phyloP scores from a whole-genome alignment of 1,140 invertebrate species.

The Conus ventricosus region DNA sequence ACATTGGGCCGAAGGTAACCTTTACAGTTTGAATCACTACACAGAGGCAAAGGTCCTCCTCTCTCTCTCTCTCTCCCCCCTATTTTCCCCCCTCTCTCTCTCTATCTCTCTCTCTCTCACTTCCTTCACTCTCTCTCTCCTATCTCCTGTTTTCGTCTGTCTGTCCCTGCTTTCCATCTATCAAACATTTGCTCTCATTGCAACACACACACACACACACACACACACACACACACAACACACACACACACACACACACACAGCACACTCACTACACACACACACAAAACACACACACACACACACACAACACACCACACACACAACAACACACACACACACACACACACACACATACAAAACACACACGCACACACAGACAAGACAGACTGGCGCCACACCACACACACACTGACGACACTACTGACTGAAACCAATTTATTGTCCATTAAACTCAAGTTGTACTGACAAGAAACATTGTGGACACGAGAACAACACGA shows the following conservation, averaged over 20 bases:
- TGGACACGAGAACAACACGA: too few relatives aligned
- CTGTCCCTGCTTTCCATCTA: background rate
- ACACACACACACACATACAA: conserved; percentile 16
- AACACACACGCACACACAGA: conserved; percentile 6
- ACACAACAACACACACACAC: background rate
- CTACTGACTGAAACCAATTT: too few relatives aligned
- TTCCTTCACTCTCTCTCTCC: background rate
- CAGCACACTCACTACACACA: too few relatives aligned
- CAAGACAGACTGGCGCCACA: too few relatives aligned
- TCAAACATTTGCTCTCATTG: background rate
- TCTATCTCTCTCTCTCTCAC: conserved; percentile 4
- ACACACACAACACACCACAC: conserved; percentile 16
- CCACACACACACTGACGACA: conserved; percentile 11
- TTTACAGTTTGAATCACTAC: too few relatives aligned
- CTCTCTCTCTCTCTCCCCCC: background rate
- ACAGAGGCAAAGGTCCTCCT: too few relatives aligned
- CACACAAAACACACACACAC: conserved; percentile 3
- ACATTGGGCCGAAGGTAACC: too few relatives aligned
- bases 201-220: background rate
- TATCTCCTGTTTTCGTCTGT: background rate
- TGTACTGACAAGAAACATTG: too few relatives aligned
- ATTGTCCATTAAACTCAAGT: too few relatives aligned
- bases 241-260: background rate
- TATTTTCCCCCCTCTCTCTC: too few relatives aligned
- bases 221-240: background rate